Evolutionary conservation across 2,888 invertebrate species (phyloP).

Genomic region (Thymelicus acteon): DNA sequence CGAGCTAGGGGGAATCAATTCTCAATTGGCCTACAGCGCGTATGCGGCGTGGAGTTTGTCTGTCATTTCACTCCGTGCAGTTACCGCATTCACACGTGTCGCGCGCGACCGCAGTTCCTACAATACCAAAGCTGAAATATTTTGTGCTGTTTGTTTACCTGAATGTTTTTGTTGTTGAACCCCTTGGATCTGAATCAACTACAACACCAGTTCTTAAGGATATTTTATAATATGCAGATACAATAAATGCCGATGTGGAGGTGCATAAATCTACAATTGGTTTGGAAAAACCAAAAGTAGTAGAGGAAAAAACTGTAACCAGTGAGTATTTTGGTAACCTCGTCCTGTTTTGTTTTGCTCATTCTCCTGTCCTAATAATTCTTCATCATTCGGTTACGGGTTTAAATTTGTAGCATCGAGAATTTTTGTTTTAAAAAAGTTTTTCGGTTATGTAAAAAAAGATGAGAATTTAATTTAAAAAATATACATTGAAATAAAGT

Average conservation of each 20-base stretch:
- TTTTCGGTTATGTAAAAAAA: conserved; percentile 37
- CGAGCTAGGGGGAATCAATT: conserved; percentile 51
- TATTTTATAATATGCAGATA: conserved; percentile 79
- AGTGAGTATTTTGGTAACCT: conserved; percentile 75
- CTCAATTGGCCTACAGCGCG: conserved; percentile 44
- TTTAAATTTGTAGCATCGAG: conserved; percentile 63
- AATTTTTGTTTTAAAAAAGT: conserved; percentile 57
- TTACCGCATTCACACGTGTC: conserved; percentile 44
- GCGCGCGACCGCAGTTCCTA: conserved; percentile 29
- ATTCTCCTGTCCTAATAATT: conserved; percentile 53
- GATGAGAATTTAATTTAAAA: no score
- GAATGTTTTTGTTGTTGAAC: conserved; percentile 37
- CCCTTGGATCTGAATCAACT: conserved; percentile 34
- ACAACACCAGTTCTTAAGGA: conserved; percentile 60
- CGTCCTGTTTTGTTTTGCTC: conserved; percentile 58
- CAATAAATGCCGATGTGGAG: conserved; percentile 75
- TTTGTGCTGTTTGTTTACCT: conserved; percentile 43
- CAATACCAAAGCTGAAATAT: conserved; percentile 14
- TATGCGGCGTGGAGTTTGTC: conserved; percentile 45
- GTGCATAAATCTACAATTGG: conserved; percentile 73
- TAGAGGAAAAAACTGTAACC: conserved; percentile 73
- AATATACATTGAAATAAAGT: conserved; percentile 24
- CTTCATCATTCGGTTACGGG: conserved; percentile 53
- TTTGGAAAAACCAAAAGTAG: conserved; percentile 72
- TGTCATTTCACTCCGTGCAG: conserved; percentile 61